Percentiles rank a stretch among this genome's conserved stretches.
Evolutionary conservation across 2,888 invertebrate species (phyloP).

Genomic region (Cephus runcator): DNA sequence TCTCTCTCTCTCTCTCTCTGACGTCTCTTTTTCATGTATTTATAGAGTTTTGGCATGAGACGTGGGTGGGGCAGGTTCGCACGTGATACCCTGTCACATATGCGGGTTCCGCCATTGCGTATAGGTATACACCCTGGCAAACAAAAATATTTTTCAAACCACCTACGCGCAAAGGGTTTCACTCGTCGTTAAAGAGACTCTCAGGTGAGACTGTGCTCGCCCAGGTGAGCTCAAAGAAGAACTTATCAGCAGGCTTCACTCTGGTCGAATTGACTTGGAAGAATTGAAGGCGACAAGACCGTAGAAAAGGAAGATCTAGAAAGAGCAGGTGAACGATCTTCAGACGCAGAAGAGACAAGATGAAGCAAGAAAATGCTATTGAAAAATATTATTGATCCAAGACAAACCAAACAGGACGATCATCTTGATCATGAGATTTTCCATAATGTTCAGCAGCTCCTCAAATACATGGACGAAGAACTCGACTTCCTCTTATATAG

Average conservation of each 20-base stretch:
- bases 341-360: no score
- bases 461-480: background rate
- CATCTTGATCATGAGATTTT: background rate
- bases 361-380: no score
- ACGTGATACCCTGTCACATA: background rate
- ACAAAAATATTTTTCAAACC: background rate
- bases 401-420: background rate
- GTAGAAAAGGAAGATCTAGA: background rate
- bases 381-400: background rate
- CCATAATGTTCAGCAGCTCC: background rate
- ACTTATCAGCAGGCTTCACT: background rate
- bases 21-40: conserved; percentile 26
- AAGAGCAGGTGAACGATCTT: background rate
- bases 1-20: no score
- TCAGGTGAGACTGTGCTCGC: background rate
- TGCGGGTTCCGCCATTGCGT: background rate
- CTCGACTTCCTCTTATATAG: background rate
- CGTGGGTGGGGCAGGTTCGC: conserved; percentile 38
- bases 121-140: background rate
- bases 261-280: no score
- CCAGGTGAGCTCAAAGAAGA: background rate
- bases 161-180: background rate
- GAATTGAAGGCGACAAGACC: background rate
- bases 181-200: background rate
- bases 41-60: conserved; percentile 45